These are phyloP conservation scores for Ips typographus DNA, from an alignment of 1,140 invertebrate species.

Conservation along the genomic window DNA sequence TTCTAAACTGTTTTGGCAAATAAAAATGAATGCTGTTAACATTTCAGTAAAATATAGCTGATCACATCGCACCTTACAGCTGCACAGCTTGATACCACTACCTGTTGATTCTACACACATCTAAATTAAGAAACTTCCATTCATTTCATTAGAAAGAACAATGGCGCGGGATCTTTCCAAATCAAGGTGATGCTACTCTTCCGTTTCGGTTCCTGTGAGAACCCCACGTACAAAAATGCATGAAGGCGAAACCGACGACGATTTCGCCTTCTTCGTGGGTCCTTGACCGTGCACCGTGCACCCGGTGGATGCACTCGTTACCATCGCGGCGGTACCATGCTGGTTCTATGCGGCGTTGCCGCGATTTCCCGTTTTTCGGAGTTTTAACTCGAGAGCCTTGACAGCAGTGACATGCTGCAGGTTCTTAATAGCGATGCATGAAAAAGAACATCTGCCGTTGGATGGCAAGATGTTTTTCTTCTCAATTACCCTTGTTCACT, in stretches of 20 bases:
- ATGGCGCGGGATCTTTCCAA: conserved; percentile 1
- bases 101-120: background rate
- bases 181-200: conserved; percentile 2
- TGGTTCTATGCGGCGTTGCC: conserved; percentile 11
- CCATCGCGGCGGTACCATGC: conserved; percentile 6
- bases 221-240: conserved; percentile 9
- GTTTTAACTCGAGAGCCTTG: no score
- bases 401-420: no score
- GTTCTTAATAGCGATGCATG: no score
- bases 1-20: no score
- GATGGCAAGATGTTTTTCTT: no score
- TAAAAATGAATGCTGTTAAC: no score
- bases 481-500: no score
- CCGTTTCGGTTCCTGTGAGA: conserved; percentile 19
- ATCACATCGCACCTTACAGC: no score
- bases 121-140: background rate
- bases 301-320: conserved; percentile 13
- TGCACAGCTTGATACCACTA: no score
- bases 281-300: conserved; percentile 33
- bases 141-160: background rate
- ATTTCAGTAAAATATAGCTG: no score
- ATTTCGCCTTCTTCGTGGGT: conserved; percentile 31
- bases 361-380: background rate
- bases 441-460: no score
- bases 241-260: conserved; percentile 19